These are phyloP conservation scores for Hypsibius dujardini DNA, from an alignment of 1,140 invertebrate genomes.

Conservation along the genomic window DNA sequence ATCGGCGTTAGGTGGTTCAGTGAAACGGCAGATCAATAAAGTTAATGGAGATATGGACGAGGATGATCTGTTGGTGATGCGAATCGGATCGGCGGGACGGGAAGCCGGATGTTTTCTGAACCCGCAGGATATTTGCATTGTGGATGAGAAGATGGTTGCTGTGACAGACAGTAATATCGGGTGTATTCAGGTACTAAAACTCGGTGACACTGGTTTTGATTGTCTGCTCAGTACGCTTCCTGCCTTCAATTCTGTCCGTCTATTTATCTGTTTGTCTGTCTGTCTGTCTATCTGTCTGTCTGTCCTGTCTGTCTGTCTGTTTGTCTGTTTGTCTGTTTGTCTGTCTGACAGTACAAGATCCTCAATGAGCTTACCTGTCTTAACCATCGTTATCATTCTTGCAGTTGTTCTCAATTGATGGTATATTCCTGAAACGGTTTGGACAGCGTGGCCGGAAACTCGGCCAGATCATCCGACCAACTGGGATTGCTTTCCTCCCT, in stretches of 20 bases:
- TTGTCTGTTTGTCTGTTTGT: too few relatives aligned
- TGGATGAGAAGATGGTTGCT: slow-evolving; percentile 34
- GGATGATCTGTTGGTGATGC: slow-evolving; percentile 34
- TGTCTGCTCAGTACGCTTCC: too few relatives aligned
- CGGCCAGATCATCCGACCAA: slow-evolving; percentile 41
- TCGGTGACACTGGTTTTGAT: too few relatives aligned
- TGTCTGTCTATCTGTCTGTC: too few relatives aligned
- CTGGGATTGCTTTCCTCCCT: slow-evolving; percentile 37
- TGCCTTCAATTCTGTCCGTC: too few relatives aligned
- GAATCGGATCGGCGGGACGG: slow-evolving; percentile 37
- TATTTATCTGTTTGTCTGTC: too few relatives aligned
- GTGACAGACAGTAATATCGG: slow-evolving; percentile 44
- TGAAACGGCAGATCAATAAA: slow-evolving; percentile 30
- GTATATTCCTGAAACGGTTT: slow-evolving; percentile 33
- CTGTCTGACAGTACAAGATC: too few relatives aligned
- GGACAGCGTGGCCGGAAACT: slow-evolving; percentile 36
- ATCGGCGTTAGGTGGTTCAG: slow-evolving; percentile 18
- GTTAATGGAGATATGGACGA: slow-evolving; percentile 34
- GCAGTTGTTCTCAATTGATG: slow-evolving; percentile 29
- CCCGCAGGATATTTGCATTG: slow-evolving; percentile 38
- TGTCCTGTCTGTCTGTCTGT: too few relatives aligned
- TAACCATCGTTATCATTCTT: slow-evolving; percentile 17
- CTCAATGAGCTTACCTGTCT: too few relatives aligned
- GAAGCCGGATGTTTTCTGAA: slow-evolving; percentile 42
- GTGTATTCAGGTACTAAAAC: slow-evolving; percentile 33